Base-by-base conservation (phyloP, 2,797 vertebrate genomes). In the Hirundo rustica region DNA sequence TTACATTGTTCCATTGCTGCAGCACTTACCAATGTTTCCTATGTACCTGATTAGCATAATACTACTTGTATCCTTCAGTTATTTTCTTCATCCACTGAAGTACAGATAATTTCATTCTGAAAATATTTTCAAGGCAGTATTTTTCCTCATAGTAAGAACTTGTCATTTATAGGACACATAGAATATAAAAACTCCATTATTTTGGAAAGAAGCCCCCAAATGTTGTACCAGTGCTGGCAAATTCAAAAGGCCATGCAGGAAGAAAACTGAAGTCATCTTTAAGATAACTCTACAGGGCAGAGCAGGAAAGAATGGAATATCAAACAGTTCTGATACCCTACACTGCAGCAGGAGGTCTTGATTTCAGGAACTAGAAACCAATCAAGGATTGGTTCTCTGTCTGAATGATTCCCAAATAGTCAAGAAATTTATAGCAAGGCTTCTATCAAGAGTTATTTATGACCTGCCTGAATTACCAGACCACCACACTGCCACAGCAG, bases 401-500 rank as follows among this genome's bases (percentile, higher is more conserved):
- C 47, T 21, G 30, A 72, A 36, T 32, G 29, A 55, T 36, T 67
- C 23, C 32, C 13, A 3, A 85, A 76, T 11, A 82, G 48, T 13
- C 66, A 92, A 87, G 40, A 93, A 92, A 91, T 60, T 36, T 70
- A 76, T 15, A 81, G 54, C 44, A 88, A 80, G 27, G 30, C 53
- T 51, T 83, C 26, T 42, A 19, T 45, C 85, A 85, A 84, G 80
- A 76, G 62, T 95, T 96, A 93, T 92, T 97, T 93, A 95, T 61
- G 75, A 89, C 20, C 48, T 54, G 67, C 18, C 47, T 86, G 84
- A 75, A 92, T 85, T 85, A 65, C 70, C 85, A 76, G 61, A 70
- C 8, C 66, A 81, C 91, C 62, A 68, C 23, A 74, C 50, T 74
- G 68, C 50, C 29, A 83, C 5, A 36, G 61, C 68, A 82, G 92